phyloP scores from a whole-genome alignment of 1,140 invertebrate genomes.

The Drosophila serrata region DNA sequence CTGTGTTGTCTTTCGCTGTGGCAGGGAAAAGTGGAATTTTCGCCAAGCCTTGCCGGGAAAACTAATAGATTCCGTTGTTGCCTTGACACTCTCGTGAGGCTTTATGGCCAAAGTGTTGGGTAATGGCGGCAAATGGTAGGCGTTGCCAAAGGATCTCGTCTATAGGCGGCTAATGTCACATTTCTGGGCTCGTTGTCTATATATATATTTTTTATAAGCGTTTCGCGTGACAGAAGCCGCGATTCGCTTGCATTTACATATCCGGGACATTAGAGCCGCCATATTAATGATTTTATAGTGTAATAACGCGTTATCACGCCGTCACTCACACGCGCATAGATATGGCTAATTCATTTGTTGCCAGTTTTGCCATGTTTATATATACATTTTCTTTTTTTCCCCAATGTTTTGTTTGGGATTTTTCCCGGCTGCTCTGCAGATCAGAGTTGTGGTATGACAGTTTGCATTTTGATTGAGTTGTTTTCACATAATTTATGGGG shows the following conservation, averaged over 20 bases:
- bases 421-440: conserved; percentile 14
- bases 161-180: conserved; percentile 71
- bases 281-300: conserved; percentile 82
- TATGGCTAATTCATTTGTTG: conserved; percentile 77
- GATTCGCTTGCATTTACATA: conserved; percentile 65
- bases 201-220: conserved; percentile 69
- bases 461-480: conserved; percentile 81
- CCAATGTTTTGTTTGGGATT: conserved; percentile 6
- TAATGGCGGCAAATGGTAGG: conserved; percentile 74
- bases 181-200: conserved; percentile 58
- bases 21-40: conserved; percentile 30
- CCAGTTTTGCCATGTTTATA: conserved; percentile 6
- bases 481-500: conserved; percentile 68
- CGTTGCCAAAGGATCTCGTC: conserved; percentile 60
- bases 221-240: conserved; percentile 67
- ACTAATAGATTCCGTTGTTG: conserved; percentile 81
- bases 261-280: conserved; percentile 68
- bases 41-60: conserved; percentile 64
- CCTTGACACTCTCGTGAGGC: conserved; percentile 27
- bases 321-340: conserved; percentile 64
- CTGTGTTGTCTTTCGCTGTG: conserved; percentile 6
- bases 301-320: conserved; percentile 80
- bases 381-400: background rate
- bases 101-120: conserved; percentile 68
- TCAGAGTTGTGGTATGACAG: conserved; percentile 35